phyloP scores from a whole-genome alignment of 2,888 invertebrate genomes.

The Marronus borbonicus region DNA sequence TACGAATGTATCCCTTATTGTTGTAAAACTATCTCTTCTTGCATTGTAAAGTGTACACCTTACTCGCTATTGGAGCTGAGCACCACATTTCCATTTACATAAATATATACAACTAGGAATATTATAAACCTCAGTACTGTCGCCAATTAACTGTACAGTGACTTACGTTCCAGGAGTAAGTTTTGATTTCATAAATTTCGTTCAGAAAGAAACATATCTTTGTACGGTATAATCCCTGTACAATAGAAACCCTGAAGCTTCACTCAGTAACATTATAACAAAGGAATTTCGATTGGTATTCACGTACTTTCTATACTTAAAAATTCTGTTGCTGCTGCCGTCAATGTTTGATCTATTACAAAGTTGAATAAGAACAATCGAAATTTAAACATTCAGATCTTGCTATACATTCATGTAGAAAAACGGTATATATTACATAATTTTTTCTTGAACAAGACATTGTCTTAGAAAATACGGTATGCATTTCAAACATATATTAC shows the following conservation, averaged over 20 bases:
- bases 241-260: neutral
- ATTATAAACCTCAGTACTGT: too few species aligned
- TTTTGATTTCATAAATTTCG: too few species aligned
- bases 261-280: neutral
- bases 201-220: too few species aligned
- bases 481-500: neutral
- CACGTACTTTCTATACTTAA: slow-evolving; percentile 19
- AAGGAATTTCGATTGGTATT: slow-evolving; percentile 1
- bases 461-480: slow-evolving; percentile 8
- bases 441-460: neutral
- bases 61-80: too few species aligned
- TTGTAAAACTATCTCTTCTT: too few species aligned
- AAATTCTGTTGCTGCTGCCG: slow-evolving; percentile 10
- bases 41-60: too few species aligned
- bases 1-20: neutral
- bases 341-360: neutral
- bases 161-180: too few species aligned
- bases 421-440: slow-evolving; percentile 22
- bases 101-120: too few species aligned
- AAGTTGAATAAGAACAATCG: neutral
- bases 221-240: too few species aligned
- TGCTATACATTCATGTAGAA: slow-evolving; percentile 10
- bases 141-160: too few species aligned
- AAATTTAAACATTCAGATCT: slow-evolving; percentile 8
- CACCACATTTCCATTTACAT: too few species aligned